Conservation (phyloP, 2,888 invertebrate genomes). For the Saturnia pavonia region DNA sequence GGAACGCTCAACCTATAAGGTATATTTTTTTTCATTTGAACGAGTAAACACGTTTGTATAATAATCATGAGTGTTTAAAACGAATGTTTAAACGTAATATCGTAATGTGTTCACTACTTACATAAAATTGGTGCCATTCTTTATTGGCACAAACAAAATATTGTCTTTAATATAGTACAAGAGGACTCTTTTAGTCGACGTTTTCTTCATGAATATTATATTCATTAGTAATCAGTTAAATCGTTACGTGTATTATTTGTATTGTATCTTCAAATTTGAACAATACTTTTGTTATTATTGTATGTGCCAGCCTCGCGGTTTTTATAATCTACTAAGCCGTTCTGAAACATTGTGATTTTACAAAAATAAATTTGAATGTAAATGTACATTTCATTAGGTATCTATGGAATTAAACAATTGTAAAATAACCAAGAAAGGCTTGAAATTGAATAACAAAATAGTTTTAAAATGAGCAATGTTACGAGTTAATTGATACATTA, state of each 20-base stretch:
- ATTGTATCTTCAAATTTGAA: not conserved
- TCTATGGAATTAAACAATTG: not conserved
- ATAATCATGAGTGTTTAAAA: not conserved
- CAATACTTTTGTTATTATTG: too few relatives aligned
- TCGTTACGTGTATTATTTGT: not conserved
- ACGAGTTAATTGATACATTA: not conserved
- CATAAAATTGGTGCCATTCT: not conserved
- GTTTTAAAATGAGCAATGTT: not conserved
- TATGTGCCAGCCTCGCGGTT: too few relatives aligned
- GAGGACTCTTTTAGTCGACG: not conserved
- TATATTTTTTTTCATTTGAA: not conserved
- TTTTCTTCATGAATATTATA: not conserved
- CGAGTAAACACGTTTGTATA: too few relatives aligned
- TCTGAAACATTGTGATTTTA: not conserved
- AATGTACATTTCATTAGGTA: not conserved
- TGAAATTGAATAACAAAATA: not conserved
- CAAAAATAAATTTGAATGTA: not conserved
- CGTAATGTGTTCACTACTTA: conserved; percentile 5
- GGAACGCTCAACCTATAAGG: too few relatives aligned
- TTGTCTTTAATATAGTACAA: not conserved
- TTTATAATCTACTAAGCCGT: too few relatives aligned
- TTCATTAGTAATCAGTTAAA: not conserved
- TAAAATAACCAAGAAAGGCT: not conserved
- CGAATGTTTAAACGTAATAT: not conserved
- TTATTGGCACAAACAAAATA: not conserved